A percentile compares a stretch with the other conserved stretches of the same genome.
phyloP scores from a whole-genome alignment of 2,797 vertebrate genomes.

The Phyllotis vaccarum region DNA sequence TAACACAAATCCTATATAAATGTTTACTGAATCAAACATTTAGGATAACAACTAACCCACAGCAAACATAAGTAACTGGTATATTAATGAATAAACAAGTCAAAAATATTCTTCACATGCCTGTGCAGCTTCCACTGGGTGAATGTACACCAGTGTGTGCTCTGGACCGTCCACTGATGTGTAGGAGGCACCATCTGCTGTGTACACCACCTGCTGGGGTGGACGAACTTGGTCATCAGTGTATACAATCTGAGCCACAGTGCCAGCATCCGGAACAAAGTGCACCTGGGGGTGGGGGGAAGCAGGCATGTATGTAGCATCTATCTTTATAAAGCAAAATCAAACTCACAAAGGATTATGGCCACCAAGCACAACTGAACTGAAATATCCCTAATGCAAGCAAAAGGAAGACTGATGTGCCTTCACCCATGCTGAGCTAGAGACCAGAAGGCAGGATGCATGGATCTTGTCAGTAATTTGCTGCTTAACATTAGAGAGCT shows the following conservation, averaged over 20 bases:
- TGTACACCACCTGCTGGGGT: constrained; percentile 96
- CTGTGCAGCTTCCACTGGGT: constrained; percentile 96
- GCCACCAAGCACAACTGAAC: not conserved
- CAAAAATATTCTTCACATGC: constrained; percentile 86
- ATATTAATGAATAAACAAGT: constrained; percentile 4
- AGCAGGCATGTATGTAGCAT: not conserved
- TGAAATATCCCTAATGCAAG: not conserved
- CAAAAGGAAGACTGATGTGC: not conserved
- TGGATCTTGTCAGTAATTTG: not conserved
- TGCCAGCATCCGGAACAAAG: constrained; percentile 93
- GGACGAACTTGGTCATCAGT: constrained; percentile 94
- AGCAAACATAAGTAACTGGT: not conserved
- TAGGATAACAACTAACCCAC: not conserved
- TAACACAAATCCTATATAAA: constrained; percentile 6
- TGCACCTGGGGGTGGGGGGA: constrained; percentile 91
- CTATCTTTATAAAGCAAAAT: not conserved
- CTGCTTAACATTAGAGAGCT: constrained; percentile 16
- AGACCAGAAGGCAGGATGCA: not conserved
- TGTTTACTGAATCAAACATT: not conserved
- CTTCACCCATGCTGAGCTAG: not conserved
- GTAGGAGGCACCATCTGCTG: constrained; percentile 96
- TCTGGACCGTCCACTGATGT: constrained; percentile 97
- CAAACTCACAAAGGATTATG: not conserved
- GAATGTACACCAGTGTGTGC: constrained; percentile 98
- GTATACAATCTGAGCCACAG: constrained; percentile 98